Percentiles rank a stretch among this genome's conserved stretches.
Evolutionary conservation across 2,797 vertebrate genomes (phyloP).

Genomic region (Pseudomugil tenellus): DNA sequence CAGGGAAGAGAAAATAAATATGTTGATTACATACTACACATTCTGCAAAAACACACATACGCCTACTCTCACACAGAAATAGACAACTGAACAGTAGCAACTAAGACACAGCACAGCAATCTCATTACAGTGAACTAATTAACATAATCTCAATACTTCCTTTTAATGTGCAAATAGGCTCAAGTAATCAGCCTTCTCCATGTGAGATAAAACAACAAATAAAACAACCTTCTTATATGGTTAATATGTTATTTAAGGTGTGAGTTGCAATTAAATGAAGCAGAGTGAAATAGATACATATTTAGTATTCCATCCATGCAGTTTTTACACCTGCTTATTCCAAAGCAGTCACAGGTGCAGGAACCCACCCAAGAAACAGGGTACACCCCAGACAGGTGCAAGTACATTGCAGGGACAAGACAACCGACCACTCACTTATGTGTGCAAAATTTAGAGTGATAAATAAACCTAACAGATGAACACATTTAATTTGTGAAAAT

Average conservation of each 20-base stretch:
- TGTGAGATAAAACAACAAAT: slow-evolving; percentile 45
- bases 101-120: slow-evolving; percentile 24
- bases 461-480: too few relatives aligned
- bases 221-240: slow-evolving; percentile 38
- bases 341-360: too few relatives aligned
- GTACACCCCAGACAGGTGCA: too few relatives aligned
- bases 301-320: too few relatives aligned
- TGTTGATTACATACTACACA: not conserved
- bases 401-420: too few relatives aligned
- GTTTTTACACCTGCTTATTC: too few relatives aligned
- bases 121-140: slow-evolving; percentile 68
- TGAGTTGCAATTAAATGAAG: too few relatives aligned
- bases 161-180: slow-evolving; percentile 64
- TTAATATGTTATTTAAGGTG: not conserved
- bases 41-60: slow-evolving; percentile 14
- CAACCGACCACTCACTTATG: too few relatives aligned
- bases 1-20: not conserved
- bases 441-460: too few relatives aligned
- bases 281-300: too few relatives aligned
- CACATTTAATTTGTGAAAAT: too few relatives aligned
- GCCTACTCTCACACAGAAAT: slow-evolving; percentile 7
- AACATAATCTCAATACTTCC: slow-evolving; percentile 63
- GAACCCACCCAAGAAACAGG: too few relatives aligned
- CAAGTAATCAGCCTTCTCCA: slow-evolving; percentile 53
- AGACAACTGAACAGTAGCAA: slow-evolving; percentile 1